These are phyloP conservation scores for Caerostris extrusa DNA, from an alignment of 1,140 invertebrate genomes.

Conservation along the genomic window DNA sequence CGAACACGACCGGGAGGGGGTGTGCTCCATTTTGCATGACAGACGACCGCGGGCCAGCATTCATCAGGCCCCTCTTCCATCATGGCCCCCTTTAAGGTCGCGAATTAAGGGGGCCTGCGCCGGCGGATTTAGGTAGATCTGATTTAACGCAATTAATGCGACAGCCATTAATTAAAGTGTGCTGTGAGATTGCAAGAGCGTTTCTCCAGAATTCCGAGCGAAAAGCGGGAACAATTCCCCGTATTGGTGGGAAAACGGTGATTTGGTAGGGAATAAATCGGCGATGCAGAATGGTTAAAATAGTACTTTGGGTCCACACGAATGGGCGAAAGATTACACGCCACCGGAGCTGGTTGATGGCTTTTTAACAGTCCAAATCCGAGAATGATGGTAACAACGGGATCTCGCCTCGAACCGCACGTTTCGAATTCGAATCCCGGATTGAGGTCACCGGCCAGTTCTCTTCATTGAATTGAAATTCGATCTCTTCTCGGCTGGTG, in stretches of 20 bases:
- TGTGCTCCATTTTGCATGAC: conserved; percentile 40
- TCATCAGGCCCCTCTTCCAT: conserved; percentile 58
- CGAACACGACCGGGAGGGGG: not conserved
- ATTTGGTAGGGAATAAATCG: conserved; percentile 49
- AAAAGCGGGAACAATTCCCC: conserved; percentile 34
- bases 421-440: conserved; percentile 19
- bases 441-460: not conserved
- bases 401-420: not conserved
- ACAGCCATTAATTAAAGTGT: conserved; percentile 65
- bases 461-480: conserved; percentile 27
- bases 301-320: not conserved
- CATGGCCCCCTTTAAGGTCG: conserved; percentile 43
- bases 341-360: conserved; percentile 1
- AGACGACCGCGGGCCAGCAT: conserved; percentile 41
- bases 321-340: conserved; percentile 28
- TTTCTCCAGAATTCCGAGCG: conserved; percentile 2
- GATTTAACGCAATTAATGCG: conserved; percentile 74
- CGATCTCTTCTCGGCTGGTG: not conserved
- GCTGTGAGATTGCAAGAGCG: conserved; percentile 52
- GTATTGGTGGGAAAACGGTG: conserved; percentile 8
- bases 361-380: conserved; percentile 50
- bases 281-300: conserved; percentile 22
- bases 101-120: conserved; percentile 50
- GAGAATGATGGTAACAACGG: not conserved
- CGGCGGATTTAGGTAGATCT: conserved; percentile 50